Evolutionary conservation across 1,140 invertebrate species (phyloP).

Genomic region (Saxidomus purpurata): DNA sequence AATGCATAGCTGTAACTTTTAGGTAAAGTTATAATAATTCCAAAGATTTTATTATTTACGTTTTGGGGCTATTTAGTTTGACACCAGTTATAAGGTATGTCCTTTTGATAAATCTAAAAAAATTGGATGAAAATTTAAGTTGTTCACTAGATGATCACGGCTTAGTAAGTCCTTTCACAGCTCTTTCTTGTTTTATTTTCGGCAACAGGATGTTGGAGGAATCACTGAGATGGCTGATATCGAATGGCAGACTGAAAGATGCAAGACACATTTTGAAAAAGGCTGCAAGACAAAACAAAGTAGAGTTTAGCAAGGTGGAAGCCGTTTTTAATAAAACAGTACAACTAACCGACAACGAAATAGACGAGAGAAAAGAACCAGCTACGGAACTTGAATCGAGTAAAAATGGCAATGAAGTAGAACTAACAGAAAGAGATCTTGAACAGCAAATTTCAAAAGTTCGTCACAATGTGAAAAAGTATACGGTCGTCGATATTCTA

Average conservation of each 20-base stretch:
- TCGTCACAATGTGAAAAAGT: conserved; percentile 18
- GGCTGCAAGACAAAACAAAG: conserved; percentile 74
- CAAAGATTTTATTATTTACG: too few species aligned
- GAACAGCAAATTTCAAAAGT: neutral
- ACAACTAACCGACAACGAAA: neutral
- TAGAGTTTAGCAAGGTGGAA: conserved; percentile 55
- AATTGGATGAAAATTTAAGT: too few species aligned
- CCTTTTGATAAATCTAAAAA: too few species aligned
- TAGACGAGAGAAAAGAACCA: too few species aligned
- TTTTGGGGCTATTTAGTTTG: too few species aligned
- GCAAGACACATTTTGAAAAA: conserved; percentile 71
- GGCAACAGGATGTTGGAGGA: conserved; percentile 77
- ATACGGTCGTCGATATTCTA: conserved; percentile 60
- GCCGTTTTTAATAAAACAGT: neutral
- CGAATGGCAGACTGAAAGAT: conserved; percentile 69
- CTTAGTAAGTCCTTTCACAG: too few species aligned
- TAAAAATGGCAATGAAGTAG: neutral
- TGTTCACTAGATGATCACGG: too few species aligned
- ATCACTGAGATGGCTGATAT: conserved; percentile 78
- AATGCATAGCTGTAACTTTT: too few species aligned
- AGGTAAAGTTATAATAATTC: too few species aligned
- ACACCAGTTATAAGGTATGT: too few species aligned
- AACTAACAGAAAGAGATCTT: too few species aligned
- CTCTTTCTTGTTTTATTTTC: too few species aligned
- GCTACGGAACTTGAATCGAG: neutral